These are phyloP conservation scores for Brachionus asplanchnoidis DNA, from an alignment of 1,140 invertebrate species.

Conservation along the genomic window DNA sequence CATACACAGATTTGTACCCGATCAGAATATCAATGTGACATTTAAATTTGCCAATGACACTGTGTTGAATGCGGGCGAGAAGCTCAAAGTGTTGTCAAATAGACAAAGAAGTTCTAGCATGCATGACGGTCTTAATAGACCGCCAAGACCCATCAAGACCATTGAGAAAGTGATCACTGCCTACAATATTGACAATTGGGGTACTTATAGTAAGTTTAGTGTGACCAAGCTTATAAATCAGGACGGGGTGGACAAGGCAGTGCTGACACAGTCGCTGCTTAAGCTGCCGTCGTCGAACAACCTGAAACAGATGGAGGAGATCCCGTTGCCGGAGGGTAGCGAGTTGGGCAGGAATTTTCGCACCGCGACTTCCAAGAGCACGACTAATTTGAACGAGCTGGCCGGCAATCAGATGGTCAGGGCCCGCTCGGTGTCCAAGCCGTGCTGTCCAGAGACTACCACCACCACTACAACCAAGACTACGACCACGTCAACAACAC, in stretches of 20 bases:
- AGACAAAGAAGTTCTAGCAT: background rate
- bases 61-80: background rate
- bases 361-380: background rate
- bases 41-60: conserved; percentile 28
- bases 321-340: background rate
- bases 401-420: background rate
- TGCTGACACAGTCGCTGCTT: conserved; percentile 29
- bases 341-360: background rate
- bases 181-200: conserved; percentile 35
- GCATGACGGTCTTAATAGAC: conserved; percentile 11
- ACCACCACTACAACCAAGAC: conserved; percentile 15
- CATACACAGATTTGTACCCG: conserved; percentile 37
- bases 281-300: conserved; percentile 1
- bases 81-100: conserved; percentile 13
- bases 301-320: background rate
- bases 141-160: background rate
- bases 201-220: conserved; percentile 39
- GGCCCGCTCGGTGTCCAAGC: background rate
- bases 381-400: conserved; percentile 9
- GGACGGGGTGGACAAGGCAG: conserved; percentile 29
- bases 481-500: background rate
- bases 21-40: conserved; percentile 36
- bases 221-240: conserved; percentile 41
- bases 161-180: conserved; percentile 22
- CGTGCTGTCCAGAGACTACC: conserved; percentile 4